These are phyloP conservation scores for Porites lutea DNA, from an alignment of 64 coral and sea anemone genomes.

Conservation along the genomic window DNA sequence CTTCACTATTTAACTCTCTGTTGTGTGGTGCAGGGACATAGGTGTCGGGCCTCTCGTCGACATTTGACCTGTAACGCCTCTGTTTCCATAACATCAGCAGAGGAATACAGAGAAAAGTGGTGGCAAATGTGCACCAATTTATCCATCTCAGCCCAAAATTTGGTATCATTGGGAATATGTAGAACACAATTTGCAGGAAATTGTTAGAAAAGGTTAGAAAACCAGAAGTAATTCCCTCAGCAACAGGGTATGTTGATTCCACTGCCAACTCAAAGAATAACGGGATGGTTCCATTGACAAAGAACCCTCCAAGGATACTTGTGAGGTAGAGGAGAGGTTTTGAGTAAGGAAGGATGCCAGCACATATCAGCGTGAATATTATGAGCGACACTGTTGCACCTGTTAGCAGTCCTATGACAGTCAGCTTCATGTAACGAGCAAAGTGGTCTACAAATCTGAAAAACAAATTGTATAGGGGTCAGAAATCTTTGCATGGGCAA, in stretches of 20 bases:
- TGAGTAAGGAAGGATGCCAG: constrained; percentile 62
- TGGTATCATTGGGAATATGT: constrained; percentile 94
- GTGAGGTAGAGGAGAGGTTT: constrained; percentile 78
- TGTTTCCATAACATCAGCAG: constrained; percentile 77
- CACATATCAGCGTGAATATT: constrained; percentile 84
- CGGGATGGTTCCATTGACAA: constrained; percentile 95
- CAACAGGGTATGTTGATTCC: constrained; percentile 95
- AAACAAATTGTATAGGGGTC: neutral
- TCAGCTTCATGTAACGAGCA: constrained; percentile 88
- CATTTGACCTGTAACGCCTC: constrained; percentile 83
- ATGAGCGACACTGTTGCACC: constrained; percentile 76
- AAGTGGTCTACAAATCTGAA: constrained; percentile 96
- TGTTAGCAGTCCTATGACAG: constrained; percentile 62
- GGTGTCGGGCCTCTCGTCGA: constrained; percentile 65
- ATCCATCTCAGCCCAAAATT: constrained; percentile 96
- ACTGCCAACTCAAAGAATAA: constrained; percentile 96
- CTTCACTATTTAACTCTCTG: constrained; percentile 12
- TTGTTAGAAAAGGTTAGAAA: constrained; percentile 93
- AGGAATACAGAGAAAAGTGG: constrained; percentile 72
- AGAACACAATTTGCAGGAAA: constrained; percentile 92
- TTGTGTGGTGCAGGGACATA: constrained; percentile 62
- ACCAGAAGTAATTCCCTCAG: constrained; percentile 92
- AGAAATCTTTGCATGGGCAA: neutral
- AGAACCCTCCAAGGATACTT: constrained; percentile 85
- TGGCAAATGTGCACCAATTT: constrained; percentile 90